Evolutionary conservation across 1,140 invertebrate species (phyloP), one percentile per base, ranked within the genome.

Genomic region (Atopsyche davidsoni): DNA sequence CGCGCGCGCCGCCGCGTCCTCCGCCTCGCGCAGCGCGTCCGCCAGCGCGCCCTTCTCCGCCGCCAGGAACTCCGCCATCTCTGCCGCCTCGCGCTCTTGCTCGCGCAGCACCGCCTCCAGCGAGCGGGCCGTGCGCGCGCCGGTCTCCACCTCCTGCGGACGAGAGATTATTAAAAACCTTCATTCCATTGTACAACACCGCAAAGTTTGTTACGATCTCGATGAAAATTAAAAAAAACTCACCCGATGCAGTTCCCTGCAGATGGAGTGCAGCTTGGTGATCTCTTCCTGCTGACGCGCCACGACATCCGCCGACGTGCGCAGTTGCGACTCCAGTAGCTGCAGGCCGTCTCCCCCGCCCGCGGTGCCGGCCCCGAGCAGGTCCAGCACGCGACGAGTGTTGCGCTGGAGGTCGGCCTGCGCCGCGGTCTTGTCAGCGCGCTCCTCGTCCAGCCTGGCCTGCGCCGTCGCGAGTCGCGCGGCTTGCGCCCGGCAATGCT

Each of bases 21-120:
- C 87, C 4, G 81, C 68, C 48, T 91, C 87, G 19, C 81, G 79
- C 16, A 92, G 68, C 1, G 85, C 81, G 59, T 89, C 87, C 11
- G 74, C 73, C 46, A 87, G 64, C 1, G 83, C 77, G 1, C 76
- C 72, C 65, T 87, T 88, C 62, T 89, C 86, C 36, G 82, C 79
- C 64, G 86, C 83, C 47, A 91, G 70, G 53, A 89, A 89, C 51
- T 88, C 85, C 61, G 86, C 80, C 59, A 88, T 67, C 62, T 89
- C 86, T 2, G 76, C 71, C 4, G 82, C 80, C 59, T 89, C 85
- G 3, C 71, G 72, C 60, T 87, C 81, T 53, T 86, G 85, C 57
- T 86, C 82, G 1, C 81, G 55, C 21, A 90, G 65, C 59, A 87
- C 82, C 1, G 79, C 78, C 17, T 80, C 77, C 41, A 86, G 52